Evolutionary conservation across 2,797 vertebrate species (phyloP), one percentile per base, ranked within the genome.

Genomic region (Enteromius radiatus): DNA sequence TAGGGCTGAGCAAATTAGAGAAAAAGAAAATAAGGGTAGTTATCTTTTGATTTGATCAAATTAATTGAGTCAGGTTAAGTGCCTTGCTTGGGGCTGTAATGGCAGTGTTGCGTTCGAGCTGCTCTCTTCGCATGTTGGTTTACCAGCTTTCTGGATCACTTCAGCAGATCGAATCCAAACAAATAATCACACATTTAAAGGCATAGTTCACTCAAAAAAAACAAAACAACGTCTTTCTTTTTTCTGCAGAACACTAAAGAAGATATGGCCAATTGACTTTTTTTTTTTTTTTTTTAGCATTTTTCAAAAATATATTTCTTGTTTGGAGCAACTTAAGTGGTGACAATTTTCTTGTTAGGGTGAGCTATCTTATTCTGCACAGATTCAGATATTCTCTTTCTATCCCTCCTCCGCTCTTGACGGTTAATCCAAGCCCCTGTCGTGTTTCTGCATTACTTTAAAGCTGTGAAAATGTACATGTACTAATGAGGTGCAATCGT

Each of bases 391-490:
- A 61, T 36, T 65, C 36, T 71, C 59, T 61, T 63, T 70, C 67
- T 2, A 19, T 64, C 23, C 52, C 45, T 70, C 38, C 56, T 41
- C 36, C 12, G 63, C 65, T 77, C 70, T 74, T 61, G 19, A 21
- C 47, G 4, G 61, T 68, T 31, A 61, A 81, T 82, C 47, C 52
- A 61, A 74, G 77, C 71, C 28, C 47, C 19, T 81, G 61, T 75
- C 54, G 54, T 84, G 75, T 63, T 85, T 78, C 69, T 76, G 78
- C 81, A 76, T 88, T 82, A 84, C 71, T 88, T 85, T 76, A 74
- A 87, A 87, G 84, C 86, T 87, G 86, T 87, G 88, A 86, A 87
- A 85, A 78, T 79, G 76, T 86, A 77, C 65, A 59, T 56, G 82
- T 82, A 76, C 47, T 70, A 83, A 76, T 83, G 56, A 81, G 84